phyloP scores from a whole-genome alignment of 2,888 invertebrate species.

The Spialia ferax region DNA sequence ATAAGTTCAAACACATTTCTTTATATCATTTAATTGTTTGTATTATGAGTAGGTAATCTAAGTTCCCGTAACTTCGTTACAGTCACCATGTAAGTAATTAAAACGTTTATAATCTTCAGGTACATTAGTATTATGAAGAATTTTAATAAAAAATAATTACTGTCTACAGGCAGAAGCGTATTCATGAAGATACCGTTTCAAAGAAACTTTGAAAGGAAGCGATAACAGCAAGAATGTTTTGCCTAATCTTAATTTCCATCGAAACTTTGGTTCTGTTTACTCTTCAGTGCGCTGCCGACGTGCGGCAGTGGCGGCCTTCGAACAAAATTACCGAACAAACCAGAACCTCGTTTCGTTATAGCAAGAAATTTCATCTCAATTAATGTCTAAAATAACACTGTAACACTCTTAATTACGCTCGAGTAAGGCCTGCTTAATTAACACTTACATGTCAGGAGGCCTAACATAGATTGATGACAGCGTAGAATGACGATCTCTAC shows the following conservation, averaged over 20 bases:
- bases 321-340: slow-evolving; percentile 71
- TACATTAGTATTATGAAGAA: neutral
- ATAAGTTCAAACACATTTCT: too few species aligned
- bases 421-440: slow-evolving; percentile 86
- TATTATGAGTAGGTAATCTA: too few species aligned
- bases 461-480: slow-evolving; percentile 87
- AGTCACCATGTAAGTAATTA: too few species aligned
- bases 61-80: too few species aligned
- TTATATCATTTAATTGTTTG: too few species aligned
- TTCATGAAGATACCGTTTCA: slow-evolving; percentile 30
- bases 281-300: slow-evolving; percentile 65
- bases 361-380: slow-evolving; percentile 85
- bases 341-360: slow-evolving; percentile 72
- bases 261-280: slow-evolving; percentile 76
- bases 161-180: slow-evolving; percentile 12
- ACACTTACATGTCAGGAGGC: slow-evolving; percentile 84
- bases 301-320: slow-evolving; percentile 68
- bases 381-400: slow-evolving; percentile 86
- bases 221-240: slow-evolving; percentile 72
- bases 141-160: slow-evolving; percentile 14
- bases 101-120: too few species aligned
- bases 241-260: slow-evolving; percentile 76
- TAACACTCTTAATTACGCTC: slow-evolving; percentile 85
- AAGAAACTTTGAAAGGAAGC: slow-evolving; percentile 65
- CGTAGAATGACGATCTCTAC: slow-evolving; percentile 82